Evolutionary conservation across 1,140 invertebrate species (phyloP), one percentile per base, ranked within the genome.

Genomic region (Drosophila erecta): DNA sequence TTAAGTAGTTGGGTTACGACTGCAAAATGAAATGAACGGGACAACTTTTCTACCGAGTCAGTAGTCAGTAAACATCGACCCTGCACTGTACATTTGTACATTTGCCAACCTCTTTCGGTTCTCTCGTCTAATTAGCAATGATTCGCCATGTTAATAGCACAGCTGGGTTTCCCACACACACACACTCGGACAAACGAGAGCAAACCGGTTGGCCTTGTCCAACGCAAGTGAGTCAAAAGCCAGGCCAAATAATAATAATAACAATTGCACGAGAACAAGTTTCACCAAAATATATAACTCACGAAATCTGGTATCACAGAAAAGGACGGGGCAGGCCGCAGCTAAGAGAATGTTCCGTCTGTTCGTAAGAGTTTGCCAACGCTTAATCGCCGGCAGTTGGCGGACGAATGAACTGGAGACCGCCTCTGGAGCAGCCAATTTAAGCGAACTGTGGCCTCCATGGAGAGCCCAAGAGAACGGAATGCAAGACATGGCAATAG

Each of bases 161-260:
- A 65, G 62, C 35, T 24, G 37, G 46, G 46, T 46, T 56, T 71
- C 47, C 33, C 40, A 50, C 33, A 67, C 40, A 54, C 62, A 58
- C 49, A 43, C 40, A 14, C 14, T 14, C 8, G 49, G 4, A 20
- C 10, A 35, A 11, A 22, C 20, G 59, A 22, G 37, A 49, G 40
- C 40, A 38, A 43, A 86, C 81, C 61, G 70, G 81, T 87, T 86
- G 47, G 58, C 76, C 80, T 83, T 71, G 80, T 71, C 57, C 24
- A 58, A 64, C 41, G 50, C 24, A 14, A 44, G 44, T 40, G 64
- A 41, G 46, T 53, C 37, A 69, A 59, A 38, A 59, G 66, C 51
- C 64, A 41, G 62, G 59, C 50, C 44, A 55, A 70, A 35, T 80
- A 41, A 66, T 30, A 40, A 83, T 58, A 61, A 59, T 38, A 43